Evolutionary conservation across 2,113 vertebrate species (phyloP).

Genomic region (Platichthys flesus): DNA sequence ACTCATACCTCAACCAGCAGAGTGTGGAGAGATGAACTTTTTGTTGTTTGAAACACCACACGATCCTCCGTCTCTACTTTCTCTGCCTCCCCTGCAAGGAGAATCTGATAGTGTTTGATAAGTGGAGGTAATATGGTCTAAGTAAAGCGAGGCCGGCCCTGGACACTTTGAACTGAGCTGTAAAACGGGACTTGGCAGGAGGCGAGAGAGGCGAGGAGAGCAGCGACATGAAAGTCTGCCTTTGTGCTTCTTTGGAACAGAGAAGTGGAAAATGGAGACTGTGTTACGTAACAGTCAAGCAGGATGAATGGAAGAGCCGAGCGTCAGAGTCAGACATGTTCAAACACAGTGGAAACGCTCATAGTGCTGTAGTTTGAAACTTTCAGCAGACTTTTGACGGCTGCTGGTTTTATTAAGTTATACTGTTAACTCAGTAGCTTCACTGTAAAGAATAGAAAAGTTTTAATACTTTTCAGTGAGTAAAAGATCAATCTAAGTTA

Average conservation of each 20-base stretch:
- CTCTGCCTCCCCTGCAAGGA: conserved; percentile 59
- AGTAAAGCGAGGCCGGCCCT: conserved; percentile 22
- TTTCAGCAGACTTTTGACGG: not conserved
- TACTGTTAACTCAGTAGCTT: not conserved
- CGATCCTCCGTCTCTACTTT: conserved; percentile 55
- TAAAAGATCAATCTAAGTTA: too few species aligned
- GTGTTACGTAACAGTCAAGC: conserved; percentile 25
- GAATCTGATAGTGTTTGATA: conserved; percentile 67
- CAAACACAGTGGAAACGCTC: not conserved
- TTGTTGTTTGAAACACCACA: conserved; percentile 47
- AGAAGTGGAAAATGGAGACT: conserved; percentile 52
- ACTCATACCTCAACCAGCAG: conserved; percentile 20
- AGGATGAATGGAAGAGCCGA: conserved; percentile 1
- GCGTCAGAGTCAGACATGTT: conserved; percentile 4
- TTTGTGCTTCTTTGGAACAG: conserved; percentile 40
- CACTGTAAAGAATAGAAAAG: not conserved
- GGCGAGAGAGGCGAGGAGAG: conserved; percentile 30
- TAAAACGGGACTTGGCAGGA: conserved; percentile 45
- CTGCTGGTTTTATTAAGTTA: not conserved
- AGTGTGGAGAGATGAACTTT: conserved; percentile 50
- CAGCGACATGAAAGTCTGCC: conserved; percentile 28
- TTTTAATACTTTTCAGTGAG: too few species aligned
- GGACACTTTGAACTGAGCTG: conserved; percentile 22
- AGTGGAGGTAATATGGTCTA: conserved; percentile 54
- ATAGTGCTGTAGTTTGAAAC: not conserved